Conservation (phyloP, 2,888 invertebrate species). For the Netelia inedita region DNA sequence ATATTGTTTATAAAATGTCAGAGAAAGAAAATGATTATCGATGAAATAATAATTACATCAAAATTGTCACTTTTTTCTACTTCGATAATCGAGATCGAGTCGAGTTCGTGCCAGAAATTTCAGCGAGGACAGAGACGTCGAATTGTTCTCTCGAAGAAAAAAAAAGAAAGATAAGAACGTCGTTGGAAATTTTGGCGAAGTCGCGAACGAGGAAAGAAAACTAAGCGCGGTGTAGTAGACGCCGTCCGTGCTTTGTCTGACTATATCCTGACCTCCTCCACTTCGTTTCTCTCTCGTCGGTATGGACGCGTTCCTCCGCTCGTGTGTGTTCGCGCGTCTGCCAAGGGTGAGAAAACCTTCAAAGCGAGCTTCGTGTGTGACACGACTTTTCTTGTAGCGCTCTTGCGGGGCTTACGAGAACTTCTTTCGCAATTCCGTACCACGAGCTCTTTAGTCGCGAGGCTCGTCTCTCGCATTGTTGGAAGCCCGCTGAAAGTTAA, state of each 20-base stretch:
- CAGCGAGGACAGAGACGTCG: no score
- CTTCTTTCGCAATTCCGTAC: constrained; percentile 33
- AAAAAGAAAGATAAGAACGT: no score
- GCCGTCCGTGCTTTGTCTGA: constrained; percentile 8
- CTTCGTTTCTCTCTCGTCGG: constrained; percentile 14
- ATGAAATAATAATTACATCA: neutral
- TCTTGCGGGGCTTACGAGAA: constrained; percentile 38
- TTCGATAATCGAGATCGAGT: no score
- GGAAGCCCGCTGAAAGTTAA: constrained; percentile 48
- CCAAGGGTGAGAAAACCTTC: constrained; percentile 16
- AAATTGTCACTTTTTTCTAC: no score
- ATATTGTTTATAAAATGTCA: neutral
- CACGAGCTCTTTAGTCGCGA: constrained; percentile 2
- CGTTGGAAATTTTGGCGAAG: neutral
- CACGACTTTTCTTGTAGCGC: constrained; percentile 13
- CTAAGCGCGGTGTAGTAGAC: neutral
- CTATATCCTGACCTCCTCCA: neutral
- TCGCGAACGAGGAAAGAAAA: neutral
- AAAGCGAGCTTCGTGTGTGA: constrained; percentile 18
- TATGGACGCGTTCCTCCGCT: neutral
- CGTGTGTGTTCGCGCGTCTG: neutral
- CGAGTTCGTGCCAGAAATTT: no score
- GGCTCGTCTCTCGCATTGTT: constrained; percentile 45
- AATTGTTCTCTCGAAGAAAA: no score
- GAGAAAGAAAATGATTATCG: neutral